phyloP scores from a whole-genome alignment of 2,888 invertebrate genomes.

The Tenthredo distinguenda region DNA sequence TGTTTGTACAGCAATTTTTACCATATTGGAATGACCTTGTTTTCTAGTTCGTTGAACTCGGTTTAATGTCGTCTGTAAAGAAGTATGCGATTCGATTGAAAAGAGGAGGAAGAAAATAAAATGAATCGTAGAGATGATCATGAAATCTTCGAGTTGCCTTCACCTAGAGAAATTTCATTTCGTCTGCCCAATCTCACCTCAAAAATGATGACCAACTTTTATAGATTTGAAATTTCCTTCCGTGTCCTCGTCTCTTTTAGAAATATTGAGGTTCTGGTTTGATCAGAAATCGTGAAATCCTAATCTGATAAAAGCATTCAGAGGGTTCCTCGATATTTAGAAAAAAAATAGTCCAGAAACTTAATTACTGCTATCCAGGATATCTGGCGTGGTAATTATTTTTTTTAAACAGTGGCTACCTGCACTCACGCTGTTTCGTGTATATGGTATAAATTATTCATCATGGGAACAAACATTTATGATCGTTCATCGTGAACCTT shows the following conservation, averaged over 20 bases:
- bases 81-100: neutral
- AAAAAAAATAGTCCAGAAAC: neutral
- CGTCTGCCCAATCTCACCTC: neutral
- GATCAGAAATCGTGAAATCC: too few relatives aligned
- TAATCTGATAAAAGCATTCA: too few relatives aligned
- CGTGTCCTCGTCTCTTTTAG: neutral
- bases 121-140: neutral
- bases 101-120: neutral
- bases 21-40: neutral
- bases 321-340: too few relatives aligned
- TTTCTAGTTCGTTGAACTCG: neutral
- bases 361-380: neutral
- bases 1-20: neutral
- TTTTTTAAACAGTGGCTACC: neutral
- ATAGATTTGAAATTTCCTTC: neutral
- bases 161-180: neutral
- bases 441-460: slow-evolving; percentile 32
- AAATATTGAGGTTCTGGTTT: neutral
- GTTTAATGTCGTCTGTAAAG: neutral
- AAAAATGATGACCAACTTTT: neutral
- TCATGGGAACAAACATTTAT: slow-evolving; percentile 37
- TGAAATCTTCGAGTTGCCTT: neutral
- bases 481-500: slow-evolving; percentile 30
- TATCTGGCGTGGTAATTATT: slow-evolving; percentile 24
- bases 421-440: slow-evolving; percentile 4